Conservation (phyloP, 2,113 vertebrate genomes). For the Psettodes erumei region DNA sequence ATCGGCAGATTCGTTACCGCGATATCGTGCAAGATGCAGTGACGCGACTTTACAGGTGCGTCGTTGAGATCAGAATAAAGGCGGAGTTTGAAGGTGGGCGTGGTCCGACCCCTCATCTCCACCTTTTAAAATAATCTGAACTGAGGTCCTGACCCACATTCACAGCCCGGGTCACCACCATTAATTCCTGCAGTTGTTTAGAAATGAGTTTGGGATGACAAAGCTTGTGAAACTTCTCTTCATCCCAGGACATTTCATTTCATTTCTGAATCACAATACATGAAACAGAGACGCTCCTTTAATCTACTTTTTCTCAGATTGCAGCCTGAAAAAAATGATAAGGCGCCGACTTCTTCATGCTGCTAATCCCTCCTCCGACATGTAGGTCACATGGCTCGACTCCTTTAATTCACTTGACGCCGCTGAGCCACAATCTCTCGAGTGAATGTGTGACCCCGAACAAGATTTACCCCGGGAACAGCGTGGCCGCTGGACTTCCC, state of each 20-base stretch:
- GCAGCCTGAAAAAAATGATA: constrained; percentile 45
- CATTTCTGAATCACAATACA: not conserved
- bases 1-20: no score
- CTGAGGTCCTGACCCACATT: not conserved
- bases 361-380: constrained; percentile 60
- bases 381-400: constrained; percentile 66
- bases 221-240: constrained; percentile 1
- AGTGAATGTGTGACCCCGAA: not conserved
- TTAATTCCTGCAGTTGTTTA: constrained; percentile 24
- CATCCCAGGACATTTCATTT: constrained; percentile 28
- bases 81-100: no score
- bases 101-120: no score
- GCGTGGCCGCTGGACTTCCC: not conserved
- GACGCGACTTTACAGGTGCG: no score
- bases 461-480: not conserved
- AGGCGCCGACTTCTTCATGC: constrained; percentile 38
- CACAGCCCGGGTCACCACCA: constrained; percentile 7
- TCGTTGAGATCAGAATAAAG: no score
- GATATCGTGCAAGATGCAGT: no score
- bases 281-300: constrained; percentile 18
- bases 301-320: constrained; percentile 23
- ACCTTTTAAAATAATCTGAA: not conserved
- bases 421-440: no score
- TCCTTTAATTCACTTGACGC: constrained; percentile 50
- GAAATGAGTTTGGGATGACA: constrained; percentile 11